Evolutionary conservation across 35 echinoderm and acorn worm species (phyloP).

Genomic region (Lytechinus variegatus): DNA sequence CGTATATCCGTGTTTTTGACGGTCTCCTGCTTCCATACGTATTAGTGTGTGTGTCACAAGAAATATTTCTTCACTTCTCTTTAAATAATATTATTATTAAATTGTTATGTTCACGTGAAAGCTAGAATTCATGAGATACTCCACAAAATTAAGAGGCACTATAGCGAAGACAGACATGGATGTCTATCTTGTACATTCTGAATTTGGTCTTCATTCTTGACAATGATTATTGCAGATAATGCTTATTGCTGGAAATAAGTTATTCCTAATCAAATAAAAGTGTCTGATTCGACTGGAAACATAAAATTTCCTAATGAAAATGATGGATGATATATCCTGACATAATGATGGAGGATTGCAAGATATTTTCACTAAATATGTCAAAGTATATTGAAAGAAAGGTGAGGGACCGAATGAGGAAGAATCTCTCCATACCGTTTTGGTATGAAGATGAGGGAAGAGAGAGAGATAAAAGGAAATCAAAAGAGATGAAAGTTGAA

Average conservation of each 20-base stretch:
- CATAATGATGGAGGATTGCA: neutral
- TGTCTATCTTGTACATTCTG: neutral
- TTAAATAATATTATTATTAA: no score
- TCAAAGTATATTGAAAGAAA: neutral
- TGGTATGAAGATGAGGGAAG: neutral
- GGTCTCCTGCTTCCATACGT: no score
- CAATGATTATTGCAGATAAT: neutral
- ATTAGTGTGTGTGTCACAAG: no score
- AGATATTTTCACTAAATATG: neutral
- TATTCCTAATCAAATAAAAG: neutral
- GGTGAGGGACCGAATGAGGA: neutral
- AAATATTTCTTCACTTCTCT: no score
- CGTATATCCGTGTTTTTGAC: no score
- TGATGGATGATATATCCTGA: neutral
- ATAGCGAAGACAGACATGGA: neutral
- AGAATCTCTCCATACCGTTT: neutral
- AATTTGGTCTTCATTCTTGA: neutral
- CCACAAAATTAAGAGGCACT: neutral
- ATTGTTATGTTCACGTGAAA: neutral
- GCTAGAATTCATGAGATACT: neutral
- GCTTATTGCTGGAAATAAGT: neutral
- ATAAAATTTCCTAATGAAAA: neutral
- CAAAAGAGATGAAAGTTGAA: neutral
- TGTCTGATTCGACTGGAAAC: neutral
- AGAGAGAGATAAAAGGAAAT: neutral